Base-by-base conservation (phyloP, 2,888 invertebrate species). In the Pseudolycoriella hygida region DNA sequence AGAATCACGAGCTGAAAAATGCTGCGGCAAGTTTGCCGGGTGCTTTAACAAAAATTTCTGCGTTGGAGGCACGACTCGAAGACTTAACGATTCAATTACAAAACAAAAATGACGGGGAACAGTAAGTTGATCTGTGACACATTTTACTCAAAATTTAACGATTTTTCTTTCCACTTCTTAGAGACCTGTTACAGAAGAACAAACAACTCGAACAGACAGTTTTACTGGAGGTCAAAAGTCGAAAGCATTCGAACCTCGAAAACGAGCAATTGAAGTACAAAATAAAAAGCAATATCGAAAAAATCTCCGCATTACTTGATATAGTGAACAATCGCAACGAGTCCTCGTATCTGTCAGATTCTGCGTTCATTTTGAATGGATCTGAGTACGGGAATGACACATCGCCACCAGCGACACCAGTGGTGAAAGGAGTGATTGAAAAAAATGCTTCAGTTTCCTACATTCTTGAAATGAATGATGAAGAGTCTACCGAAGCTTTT, bases 181-280 rank as follows among this genome's bases (percentile, higher is more conserved):
- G 83, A 54, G 73, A 74, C 55, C 64, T 81, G 12, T 63, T 73
- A 11, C 71, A 72, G 45, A 77, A 87, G 56, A 82, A 86, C 57
- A 74, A 83, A 50, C 72, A 77, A 42, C 66, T 90, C 46, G 68
- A 78, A 32, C 82, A 84, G 50, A 73, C 74, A 2, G 77, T 79
- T 47, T 80, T 80, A 41, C 75, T 85, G 46, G 84, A 89, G 60
- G 69, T 75, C 2, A 80, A 84, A 56, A 82, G 83, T 51, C 84
- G 84, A 55, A 76, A 81, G 49, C 70, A 87, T 2, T 65, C 89
- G 41, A 74, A 77, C 1, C 81, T 84, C 57, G 77, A 84, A 58
- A 90, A 89, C 58, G 93, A 93, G 65, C 87, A 90, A 63, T 71
- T 92, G 2, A 75, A 84, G 55, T 93, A 87, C 77, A 83, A 83